Percentiles rank a stretch among this genome's conserved stretches.
phyloP scores from a whole-genome alignment of 2,888 invertebrate genomes.

The Capitulum mitella region DNA sequence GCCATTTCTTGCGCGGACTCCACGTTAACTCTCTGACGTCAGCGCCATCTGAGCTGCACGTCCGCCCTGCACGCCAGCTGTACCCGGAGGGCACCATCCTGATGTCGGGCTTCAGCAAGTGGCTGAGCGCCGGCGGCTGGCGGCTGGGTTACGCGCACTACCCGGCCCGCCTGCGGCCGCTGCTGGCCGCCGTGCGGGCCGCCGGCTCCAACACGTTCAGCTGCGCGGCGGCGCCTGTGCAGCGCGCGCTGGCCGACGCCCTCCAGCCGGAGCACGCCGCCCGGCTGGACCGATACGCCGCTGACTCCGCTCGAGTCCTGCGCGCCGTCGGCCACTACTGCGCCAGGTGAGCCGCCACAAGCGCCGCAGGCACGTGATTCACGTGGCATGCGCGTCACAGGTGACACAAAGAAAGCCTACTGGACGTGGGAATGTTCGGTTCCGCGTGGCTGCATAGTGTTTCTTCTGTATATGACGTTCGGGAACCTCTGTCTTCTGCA shows the following conservation, averaged over 20 bases:
- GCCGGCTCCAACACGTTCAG: conserved; percentile 44
- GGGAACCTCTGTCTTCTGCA: too few relatives aligned
- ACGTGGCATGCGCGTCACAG: too few relatives aligned
- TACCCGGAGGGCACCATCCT: conserved; percentile 36
- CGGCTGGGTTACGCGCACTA: conserved; percentile 35
- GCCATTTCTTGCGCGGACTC: too few relatives aligned
- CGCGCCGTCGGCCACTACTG: conserved; percentile 26
- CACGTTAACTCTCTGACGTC: too few relatives aligned
- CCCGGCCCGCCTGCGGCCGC: conserved; percentile 31
- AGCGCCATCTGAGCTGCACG: too few relatives aligned
- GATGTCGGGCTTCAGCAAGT: conserved; percentile 35
- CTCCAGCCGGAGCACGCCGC: conserved; percentile 17
- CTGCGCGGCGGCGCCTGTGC: conserved; percentile 39
- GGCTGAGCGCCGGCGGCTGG: conserved; percentile 36
- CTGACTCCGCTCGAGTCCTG: conserved; percentile 21
- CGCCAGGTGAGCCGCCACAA: conserved; percentile 28
- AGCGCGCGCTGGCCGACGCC: conserved; percentile 37
- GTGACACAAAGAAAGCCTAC: too few relatives aligned
- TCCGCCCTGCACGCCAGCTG: conserved; percentile 24
- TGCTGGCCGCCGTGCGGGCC: conserved; percentile 37
- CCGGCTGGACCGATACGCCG: conserved; percentile 13
- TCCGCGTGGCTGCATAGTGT: too few relatives aligned
- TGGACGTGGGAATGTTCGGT: too few relatives aligned
- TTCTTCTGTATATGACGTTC: too few relatives aligned
- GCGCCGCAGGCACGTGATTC: too few relatives aligned